Evolutionary conservation across 1,140 invertebrate genomes (phyloP), one percentile per base, ranked within the genome.

Genomic region (Halyomorpha halys): DNA sequence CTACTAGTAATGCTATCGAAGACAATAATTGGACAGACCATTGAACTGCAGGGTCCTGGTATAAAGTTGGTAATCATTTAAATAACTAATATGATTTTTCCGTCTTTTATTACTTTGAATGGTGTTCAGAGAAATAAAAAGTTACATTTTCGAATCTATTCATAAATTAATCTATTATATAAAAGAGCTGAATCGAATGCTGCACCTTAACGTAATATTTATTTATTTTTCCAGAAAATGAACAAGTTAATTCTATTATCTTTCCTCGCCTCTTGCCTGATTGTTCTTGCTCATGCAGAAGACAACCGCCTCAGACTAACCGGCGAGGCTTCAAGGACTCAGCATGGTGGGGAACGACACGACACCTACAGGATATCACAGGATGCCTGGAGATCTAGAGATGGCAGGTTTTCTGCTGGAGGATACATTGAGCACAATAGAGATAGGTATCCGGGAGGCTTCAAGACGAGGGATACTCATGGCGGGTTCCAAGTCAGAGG

Each of bases 381-480:
- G 47, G 62, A 63, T 30, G 45, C 30, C 49, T 63, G 62, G 62
- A 54, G 15, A 18, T 53, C 45, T 23, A 51, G 19, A 30, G 25
- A 63, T 23, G 62, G 62, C 13, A 25, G 30, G 15, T 34, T 19
- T 13, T 53, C 45, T 4, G 62, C 62, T 15, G 62, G 62, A 30
- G 62, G 47, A 34, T 63, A 53, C 49, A 27, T 63, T 25, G 47
- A 63, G 25, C 62, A 63, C 27, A 49, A 63, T 49, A 51, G 62
- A 23, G 18, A 15, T 23, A 63, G 25, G 21, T 63, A 53, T 21
- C 34, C 34, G 11, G 25, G 39, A 14, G 62, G 62, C 8, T 16
- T n/a, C 21, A 19, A 49, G n/a, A n/a, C 13, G 2, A 63, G 19
- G 19, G n/a, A 63, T 16, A 63, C 62, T 18, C 62, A 63, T 16